These are phyloP conservation scores for Phasianus colchicus DNA, from an alignment of 2,113 vertebrate species.

Conservation along the genomic window DNA sequence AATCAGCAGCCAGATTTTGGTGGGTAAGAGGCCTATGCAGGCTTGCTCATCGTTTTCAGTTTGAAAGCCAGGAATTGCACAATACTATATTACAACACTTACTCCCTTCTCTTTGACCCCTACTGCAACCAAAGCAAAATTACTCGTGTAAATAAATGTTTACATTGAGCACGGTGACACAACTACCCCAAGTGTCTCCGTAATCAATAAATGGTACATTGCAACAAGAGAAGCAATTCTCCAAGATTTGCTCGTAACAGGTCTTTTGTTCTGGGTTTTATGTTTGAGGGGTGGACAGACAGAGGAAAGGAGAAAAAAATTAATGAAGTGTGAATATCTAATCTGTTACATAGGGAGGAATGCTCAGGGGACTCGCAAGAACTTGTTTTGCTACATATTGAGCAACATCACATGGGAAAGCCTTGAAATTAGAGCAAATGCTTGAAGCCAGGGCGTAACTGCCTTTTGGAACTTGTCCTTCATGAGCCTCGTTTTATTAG, in stretches of 20 bases:
- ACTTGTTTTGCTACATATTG: conserved; percentile 61
- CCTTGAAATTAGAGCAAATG: conserved; percentile 52
- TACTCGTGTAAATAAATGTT: neutral
- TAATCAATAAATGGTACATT: neutral
- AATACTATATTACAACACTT: conserved; percentile 28
- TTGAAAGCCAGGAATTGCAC: conserved; percentile 50
- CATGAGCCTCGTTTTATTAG: neutral
- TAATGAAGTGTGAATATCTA: neutral
- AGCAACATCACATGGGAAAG: conserved; percentile 57
- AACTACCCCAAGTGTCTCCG: neutral
- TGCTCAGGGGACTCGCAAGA: conserved; percentile 35
- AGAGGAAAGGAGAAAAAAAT: neutral
- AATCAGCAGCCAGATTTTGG: neutral
- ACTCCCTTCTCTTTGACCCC: neutral
- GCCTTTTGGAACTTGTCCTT: neutral
- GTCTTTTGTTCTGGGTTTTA: neutral
- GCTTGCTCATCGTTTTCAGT: conserved; percentile 2
- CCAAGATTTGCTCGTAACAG: neutral
- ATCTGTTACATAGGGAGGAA: neutral
- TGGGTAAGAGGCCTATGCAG: neutral
- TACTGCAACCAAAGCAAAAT: neutral
- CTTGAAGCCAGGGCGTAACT: conserved; percentile 54
- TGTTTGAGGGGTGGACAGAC: neutral
- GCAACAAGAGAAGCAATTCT: neutral
- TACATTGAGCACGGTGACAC: neutral